phyloP scores from a whole-genome alignment of 1,140 invertebrate genomes.

The Drosophila sp. region DNA sequence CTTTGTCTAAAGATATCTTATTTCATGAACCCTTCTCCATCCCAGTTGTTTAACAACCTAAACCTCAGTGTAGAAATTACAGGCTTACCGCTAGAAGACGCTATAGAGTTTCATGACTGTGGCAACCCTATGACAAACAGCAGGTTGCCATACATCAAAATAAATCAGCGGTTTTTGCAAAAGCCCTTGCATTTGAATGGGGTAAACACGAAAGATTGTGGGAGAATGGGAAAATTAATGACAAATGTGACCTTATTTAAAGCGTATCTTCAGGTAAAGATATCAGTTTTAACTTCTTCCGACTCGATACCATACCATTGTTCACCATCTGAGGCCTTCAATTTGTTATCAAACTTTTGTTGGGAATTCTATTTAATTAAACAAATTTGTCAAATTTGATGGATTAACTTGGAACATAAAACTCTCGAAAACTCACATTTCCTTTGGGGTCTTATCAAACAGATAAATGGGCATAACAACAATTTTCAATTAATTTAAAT shows the following conservation, averaged over 20 bases:
- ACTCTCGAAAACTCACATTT: neutral
- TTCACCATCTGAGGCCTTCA: neutral
- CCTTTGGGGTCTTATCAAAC: constrained; percentile 5
- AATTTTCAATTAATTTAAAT: constrained; percentile 18
- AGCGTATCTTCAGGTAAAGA: too few species aligned
- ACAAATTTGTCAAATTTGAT: constrained; percentile 30
- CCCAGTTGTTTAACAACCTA: too few species aligned
- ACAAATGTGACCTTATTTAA: too few species aligned
- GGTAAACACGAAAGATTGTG: neutral
- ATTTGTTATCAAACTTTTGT: constrained; percentile 16
- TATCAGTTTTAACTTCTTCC: neutral
- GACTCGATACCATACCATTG: neutral
- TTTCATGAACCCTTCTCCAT: too few species aligned
- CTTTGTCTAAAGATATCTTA: too few species aligned
- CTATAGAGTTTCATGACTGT: too few species aligned
- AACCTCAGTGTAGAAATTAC: too few species aligned
- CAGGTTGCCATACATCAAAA: neutral
- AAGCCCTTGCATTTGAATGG: too few species aligned
- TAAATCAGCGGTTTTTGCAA: neutral
- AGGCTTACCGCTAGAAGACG: too few species aligned
- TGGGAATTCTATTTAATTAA: constrained; percentile 35
- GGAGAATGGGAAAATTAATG: too few species aligned
- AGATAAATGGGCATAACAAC: neutral
- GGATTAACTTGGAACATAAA: neutral
- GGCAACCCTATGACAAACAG: too few species aligned